Evolutionary conservation across 2,888 invertebrate genomes (phyloP).

Genomic region (Tridacna crocea): DNA sequence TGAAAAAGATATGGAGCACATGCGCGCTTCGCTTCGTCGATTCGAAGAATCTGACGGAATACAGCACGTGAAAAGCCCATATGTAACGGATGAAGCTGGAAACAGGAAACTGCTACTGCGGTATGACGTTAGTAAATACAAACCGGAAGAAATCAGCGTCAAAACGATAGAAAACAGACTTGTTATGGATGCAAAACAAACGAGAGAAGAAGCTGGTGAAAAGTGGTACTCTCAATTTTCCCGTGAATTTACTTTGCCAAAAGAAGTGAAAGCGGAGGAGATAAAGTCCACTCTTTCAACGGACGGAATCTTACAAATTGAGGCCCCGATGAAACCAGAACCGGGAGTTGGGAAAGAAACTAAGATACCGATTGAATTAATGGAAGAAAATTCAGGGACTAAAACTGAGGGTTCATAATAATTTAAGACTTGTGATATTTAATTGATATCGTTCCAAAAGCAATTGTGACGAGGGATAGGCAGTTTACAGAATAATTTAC

Average conservation of each 20-base stretch:
- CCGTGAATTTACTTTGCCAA: constrained; percentile 13
- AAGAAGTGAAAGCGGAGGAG: constrained; percentile 9
- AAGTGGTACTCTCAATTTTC: constrained; percentile 22
- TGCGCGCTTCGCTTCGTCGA: background rate
- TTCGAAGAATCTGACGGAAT: constrained; percentile 10
- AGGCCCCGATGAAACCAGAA: constrained; percentile 23
- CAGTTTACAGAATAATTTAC: too few relatives aligned
- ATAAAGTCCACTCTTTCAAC: constrained; percentile 16
- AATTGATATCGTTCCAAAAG: too few relatives aligned
- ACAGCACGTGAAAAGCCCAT: background rate
- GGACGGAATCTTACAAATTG: constrained; percentile 10
- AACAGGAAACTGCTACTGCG: constrained; percentile 12
- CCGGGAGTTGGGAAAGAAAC: background rate
- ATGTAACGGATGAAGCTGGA: constrained; percentile 16
- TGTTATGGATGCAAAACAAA: constrained; percentile 16
- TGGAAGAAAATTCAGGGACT: background rate
- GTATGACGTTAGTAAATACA: constrained; percentile 15
- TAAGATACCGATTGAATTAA: constrained; percentile 17
- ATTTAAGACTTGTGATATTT: too few relatives aligned
- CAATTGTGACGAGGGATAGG: too few relatives aligned
- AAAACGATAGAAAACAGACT: constrained; percentile 17
- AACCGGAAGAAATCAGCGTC: constrained; percentile 24
- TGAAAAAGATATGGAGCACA: constrained; percentile 2
- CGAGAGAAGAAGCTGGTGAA: constrained; percentile 13
- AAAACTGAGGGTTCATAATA: background rate